Conservation (phyloP, 2,888 invertebrate species). For the Noctua pronuba region DNA sequence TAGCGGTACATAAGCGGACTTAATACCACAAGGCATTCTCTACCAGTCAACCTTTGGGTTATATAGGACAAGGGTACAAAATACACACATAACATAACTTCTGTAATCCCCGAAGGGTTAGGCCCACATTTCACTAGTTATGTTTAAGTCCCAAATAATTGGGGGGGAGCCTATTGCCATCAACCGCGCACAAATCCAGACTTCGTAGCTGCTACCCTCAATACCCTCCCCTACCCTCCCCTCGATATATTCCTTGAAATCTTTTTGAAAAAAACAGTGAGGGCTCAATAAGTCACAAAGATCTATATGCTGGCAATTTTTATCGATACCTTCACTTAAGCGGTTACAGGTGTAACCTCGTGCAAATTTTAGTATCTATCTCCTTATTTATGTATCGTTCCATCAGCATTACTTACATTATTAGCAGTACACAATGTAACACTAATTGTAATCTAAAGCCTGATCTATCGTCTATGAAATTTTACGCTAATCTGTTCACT, state of each 20-base stretch:
- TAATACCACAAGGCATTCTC: not conserved
- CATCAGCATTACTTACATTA: slow-evolving; percentile 54
- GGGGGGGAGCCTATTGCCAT: too few relatives aligned
- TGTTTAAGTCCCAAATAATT: too few relatives aligned
- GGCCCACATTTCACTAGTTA: too few relatives aligned
- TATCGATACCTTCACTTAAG: not conserved
- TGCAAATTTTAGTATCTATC: slow-evolving; percentile 14
- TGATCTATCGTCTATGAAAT: slow-evolving; percentile 64
- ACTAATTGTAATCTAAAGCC: slow-evolving; percentile 60
- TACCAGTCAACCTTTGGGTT: not conserved
- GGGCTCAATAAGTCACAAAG: not conserved
- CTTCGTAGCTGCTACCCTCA: too few relatives aligned
- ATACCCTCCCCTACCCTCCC: too few relatives aligned
- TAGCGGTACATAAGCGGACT: too few relatives aligned
- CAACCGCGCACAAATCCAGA: too few relatives aligned
- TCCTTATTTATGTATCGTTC: slow-evolving; percentile 51
- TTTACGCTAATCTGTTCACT: slow-evolving; percentile 63
- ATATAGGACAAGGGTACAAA: not conserved
- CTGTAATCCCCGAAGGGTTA: too few relatives aligned
- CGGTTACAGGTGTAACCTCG: not conserved
- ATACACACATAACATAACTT: not conserved
- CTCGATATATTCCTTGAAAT: not conserved
- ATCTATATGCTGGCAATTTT: not conserved
- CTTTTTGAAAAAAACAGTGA: not conserved
- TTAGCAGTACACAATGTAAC: slow-evolving; percentile 53